Evolutionary conservation across 2,888 invertebrate species (phyloP), one percentile per base, ranked within the genome.

Genomic region (Cheiracanthium punctorium): DNA sequence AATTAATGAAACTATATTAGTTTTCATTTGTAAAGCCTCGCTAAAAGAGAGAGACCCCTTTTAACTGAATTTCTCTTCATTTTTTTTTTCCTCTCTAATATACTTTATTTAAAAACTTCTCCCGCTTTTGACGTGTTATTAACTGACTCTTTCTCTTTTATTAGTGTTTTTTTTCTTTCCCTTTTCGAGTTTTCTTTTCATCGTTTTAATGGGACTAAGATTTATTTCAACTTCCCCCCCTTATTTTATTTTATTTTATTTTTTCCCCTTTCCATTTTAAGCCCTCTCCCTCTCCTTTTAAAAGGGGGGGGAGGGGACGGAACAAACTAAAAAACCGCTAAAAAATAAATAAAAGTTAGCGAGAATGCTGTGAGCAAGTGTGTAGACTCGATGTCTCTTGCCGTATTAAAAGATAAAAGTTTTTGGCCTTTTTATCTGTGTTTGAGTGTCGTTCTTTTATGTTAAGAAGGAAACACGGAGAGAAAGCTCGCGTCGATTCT

Each of bases 1-100:
- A 84, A 84, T 82, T 82, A 82, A 84, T 84, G 82, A 77, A 84
- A 64, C 20, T 75, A 77, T 76, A 77, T 82, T 82, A 82, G 71
- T 82, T 82, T 76, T 76, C 71, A 77, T 77, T 82, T 73, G 75
- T 74, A 20, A 2, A 41, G 41, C 24, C 52, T 14, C 52, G 24
- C 30, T n/a, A n/a, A n/a, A n/a, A n/a, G n/a, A n/a, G 58, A 73
- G 48, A 73, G 32, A 24, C 32, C 24, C 33, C 30, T 73, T 32
- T 29, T 29, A 73, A 52, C 58, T 73, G 12, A 32, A 58, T 73
- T 58, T 48, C 65, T 48, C 71, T 74, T n/a, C n/a, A n/a, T n/a
- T n/a, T n/a, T n/a, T n/a, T n/a, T n/a, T n/a, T n/a, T n/a, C n/a
- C n/a, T n/a, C n/a, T n/a, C n/a, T n/a, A n/a, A n/a, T n/a, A n/a